phyloP scores from a whole-genome alignment of 2,113 vertebrate species.

The Loxodonta africana region DNA sequence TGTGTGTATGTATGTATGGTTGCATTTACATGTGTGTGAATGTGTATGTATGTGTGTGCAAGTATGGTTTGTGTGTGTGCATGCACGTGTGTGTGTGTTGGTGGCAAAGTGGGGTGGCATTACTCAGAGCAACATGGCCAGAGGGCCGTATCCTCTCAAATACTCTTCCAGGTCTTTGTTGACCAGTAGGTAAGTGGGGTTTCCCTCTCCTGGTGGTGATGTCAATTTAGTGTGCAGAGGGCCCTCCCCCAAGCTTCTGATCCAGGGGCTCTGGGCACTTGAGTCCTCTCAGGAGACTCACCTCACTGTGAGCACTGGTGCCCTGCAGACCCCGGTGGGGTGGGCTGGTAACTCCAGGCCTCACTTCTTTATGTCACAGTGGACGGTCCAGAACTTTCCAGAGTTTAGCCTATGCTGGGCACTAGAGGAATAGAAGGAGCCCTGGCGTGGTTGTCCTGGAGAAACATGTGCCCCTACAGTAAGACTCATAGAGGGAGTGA shows the following conservation, averaged over 20 bases:
- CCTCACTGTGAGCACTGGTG: not conserved
- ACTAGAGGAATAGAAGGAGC: not conserved
- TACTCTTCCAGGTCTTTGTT: not conserved
- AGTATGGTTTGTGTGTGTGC: not conserved
- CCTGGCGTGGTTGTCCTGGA: not conserved
- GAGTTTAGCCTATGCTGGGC: rapidly evolving
- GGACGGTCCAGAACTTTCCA: not conserved
- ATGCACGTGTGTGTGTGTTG: rapidly evolving
- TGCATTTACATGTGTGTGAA: rapidly evolving
- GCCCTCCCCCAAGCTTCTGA: not conserved
- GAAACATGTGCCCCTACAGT: not conserved
- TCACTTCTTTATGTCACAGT: not conserved
- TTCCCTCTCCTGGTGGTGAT: not conserved
- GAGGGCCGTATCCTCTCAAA: not conserved
- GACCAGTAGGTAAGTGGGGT: not conserved
- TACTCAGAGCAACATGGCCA: not conserved
- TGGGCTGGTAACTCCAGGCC: too few relatives aligned
- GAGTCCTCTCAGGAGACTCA: too few relatives aligned
- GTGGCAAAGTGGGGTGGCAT: too few relatives aligned
- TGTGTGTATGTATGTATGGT: not conserved
- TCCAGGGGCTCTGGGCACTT: not conserved
- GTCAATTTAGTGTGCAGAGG: not conserved
- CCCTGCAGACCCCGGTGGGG: rapidly evolving
- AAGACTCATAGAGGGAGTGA: not conserved
- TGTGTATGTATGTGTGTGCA: not conserved